Conservation (phyloP, 1,140 invertebrate species). For the Drosophila miranda region DNA sequence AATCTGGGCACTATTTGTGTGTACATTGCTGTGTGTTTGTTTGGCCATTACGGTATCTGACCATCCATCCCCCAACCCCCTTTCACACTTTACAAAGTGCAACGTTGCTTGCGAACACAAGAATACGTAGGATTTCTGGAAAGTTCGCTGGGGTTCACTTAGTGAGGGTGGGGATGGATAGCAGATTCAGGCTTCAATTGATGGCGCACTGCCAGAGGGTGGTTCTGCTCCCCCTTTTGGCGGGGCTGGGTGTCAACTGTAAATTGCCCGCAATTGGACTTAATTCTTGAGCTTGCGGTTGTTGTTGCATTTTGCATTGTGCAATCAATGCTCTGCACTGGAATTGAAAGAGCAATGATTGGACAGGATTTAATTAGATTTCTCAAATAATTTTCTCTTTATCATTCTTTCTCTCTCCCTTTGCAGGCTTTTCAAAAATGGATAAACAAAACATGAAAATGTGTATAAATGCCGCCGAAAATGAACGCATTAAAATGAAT, state of each 20-base stretch:
- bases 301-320: slow-evolving; percentile 41
- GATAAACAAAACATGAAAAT: slow-evolving; percentile 39
- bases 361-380: slow-evolving; percentile 28
- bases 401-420: background rate
- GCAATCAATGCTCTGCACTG: slow-evolving; percentile 15
- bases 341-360: slow-evolving; percentile 8
- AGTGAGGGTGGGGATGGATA: slow-evolving; percentile 15
- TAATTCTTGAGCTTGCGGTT: slow-evolving; percentile 39
- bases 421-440: slow-evolving; percentile 36
- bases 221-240: slow-evolving; percentile 6
- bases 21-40: background rate
- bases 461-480: slow-evolving; percentile 22
- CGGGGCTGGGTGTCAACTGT: slow-evolving; percentile 1
- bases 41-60: slow-evolving; percentile 1
- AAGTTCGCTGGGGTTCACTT: slow-evolving; percentile 39
- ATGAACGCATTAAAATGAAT: slow-evolving; percentile 27
- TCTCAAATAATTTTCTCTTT: background rate
- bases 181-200: slow-evolving; percentile 32
- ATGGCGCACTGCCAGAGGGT: slow-evolving; percentile 46
- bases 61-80: background rate
- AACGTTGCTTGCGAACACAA: no score
- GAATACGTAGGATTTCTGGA: slow-evolving; percentile 24
- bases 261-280: slow-evolving; percentile 51
- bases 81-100: no score
- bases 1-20: slow-evolving; percentile 24